Percentiles rank a stretch among this genome's conserved stretches.
phyloP scores from a whole-genome alignment of 1,140 invertebrate genomes.

The Ceratina calcarata region DNA sequence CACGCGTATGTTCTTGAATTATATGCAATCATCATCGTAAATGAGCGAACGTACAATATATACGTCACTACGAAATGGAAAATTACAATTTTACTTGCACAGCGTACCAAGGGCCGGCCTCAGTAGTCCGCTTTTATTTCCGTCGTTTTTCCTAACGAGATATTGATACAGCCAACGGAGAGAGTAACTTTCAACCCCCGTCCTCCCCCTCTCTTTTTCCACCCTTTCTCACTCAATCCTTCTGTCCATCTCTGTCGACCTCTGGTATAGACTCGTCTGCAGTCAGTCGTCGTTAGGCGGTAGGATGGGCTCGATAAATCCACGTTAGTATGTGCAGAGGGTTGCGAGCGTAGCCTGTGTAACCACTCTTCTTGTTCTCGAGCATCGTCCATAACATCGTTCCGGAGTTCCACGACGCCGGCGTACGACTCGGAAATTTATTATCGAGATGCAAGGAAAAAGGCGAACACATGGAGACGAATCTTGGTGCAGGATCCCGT shows the following conservation, averaged over 20 bases:
- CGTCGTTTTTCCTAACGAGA: constrained; percentile 65
- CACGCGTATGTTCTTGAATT: constrained; percentile 3
- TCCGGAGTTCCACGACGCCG: constrained; percentile 61
- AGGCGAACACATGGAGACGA: constrained; percentile 33
- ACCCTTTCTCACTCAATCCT: background rate
- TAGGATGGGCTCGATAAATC: constrained; percentile 64
- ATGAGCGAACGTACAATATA: background rate
- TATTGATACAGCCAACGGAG: constrained; percentile 64
- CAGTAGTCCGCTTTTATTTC: constrained; percentile 56
- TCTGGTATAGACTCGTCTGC: constrained; percentile 52
- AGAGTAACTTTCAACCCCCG: constrained; percentile 45
- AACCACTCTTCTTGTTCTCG: constrained; percentile 68
- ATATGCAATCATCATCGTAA: constrained; percentile 32
- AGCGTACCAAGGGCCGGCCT: constrained; percentile 4
- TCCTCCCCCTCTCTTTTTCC: background rate
- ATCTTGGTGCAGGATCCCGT: constrained; percentile 19
- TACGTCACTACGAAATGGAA: background rate
- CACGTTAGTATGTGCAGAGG: constrained; percentile 68
- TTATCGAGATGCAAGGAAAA: constrained; percentile 55
- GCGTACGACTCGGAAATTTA: constrained; percentile 66
- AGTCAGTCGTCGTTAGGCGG: constrained; percentile 61
- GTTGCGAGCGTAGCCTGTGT: constrained; percentile 59
- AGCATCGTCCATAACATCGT: constrained; percentile 66
- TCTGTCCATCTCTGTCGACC: background rate
- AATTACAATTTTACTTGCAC: constrained; percentile 50